A percentile compares a stretch with the other conserved stretches of the same genome.
These are phyloP conservation scores for Spizaetus ornatus DNA, from an alignment of 2,113 vertebrate species.

Conservation along the genomic window DNA sequence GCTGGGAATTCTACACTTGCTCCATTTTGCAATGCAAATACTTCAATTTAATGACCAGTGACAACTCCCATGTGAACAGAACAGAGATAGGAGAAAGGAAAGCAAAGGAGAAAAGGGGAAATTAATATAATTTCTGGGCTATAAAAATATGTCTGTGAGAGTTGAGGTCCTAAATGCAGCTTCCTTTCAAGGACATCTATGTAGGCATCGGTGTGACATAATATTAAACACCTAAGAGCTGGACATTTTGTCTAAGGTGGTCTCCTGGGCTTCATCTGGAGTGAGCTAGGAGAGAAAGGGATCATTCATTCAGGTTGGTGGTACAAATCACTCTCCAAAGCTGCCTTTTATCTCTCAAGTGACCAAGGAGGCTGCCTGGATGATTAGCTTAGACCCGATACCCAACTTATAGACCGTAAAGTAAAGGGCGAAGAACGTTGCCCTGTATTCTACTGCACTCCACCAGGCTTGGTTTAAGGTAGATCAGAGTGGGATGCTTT, in stretches of 20 bases:
- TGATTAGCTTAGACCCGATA: not conserved
- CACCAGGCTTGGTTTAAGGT: not conserved
- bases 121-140: not conserved
- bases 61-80: not conserved
- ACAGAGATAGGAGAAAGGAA: not conserved
- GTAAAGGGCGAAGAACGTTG: rapidly evolving
- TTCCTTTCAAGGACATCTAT: not conserved
- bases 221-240: not conserved
- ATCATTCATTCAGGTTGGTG: not conserved
- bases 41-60: not conserved
- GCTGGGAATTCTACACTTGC: not conserved
- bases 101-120: not conserved
- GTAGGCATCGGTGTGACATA: not conserved
- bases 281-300: not conserved
- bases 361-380: not conserved
- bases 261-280: not conserved
- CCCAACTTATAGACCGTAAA: not conserved
- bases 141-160: not conserved
- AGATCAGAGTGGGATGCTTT: not conserved
- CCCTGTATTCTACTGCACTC: not conserved
- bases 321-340: not conserved
- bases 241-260: not conserved
- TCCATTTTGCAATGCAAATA: not conserved
- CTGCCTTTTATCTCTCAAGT: not conserved
- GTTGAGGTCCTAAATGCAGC: rapidly evolving